phyloP scores from a whole-genome alignment of 2,888 invertebrate genomes.

The Apotomis capreana region DNA sequence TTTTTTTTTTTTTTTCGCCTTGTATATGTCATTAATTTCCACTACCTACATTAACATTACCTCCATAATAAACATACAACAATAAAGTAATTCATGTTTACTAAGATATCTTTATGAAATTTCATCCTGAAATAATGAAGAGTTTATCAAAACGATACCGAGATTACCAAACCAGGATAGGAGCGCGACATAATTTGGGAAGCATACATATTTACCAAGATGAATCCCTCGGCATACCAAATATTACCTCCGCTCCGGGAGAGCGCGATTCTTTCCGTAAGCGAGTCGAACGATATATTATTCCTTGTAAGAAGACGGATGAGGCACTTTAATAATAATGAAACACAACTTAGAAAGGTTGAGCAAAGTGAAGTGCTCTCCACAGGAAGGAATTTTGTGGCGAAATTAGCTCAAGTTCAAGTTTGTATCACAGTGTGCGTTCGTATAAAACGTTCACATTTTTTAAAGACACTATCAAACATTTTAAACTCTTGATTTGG shows the following conservation, averaged over 20 bases:
- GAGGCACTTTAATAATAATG: slow-evolving; percentile 43
- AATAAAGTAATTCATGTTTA: too few relatives aligned
- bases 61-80: too few relatives aligned
- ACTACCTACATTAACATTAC: too few relatives aligned
- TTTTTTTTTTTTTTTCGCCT: too few relatives aligned
- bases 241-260: slow-evolving; percentile 1
- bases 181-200: slow-evolving; percentile 4
- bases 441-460: background rate
- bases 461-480: slow-evolving; percentile 15
- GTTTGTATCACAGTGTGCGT: slow-evolving; percentile 43
- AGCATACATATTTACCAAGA: slow-evolving; percentile 16
- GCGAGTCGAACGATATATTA: slow-evolving; percentile 35
- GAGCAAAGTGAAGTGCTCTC: slow-evolving; percentile 8
- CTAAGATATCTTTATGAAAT: too few relatives aligned
- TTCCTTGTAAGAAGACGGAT: slow-evolving; percentile 44
- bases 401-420: slow-evolving; percentile 47
- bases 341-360: slow-evolving; percentile 27
- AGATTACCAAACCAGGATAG: background rate
- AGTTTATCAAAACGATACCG: background rate
- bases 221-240: slow-evolving; percentile 3
- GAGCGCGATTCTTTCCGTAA: slow-evolving; percentile 23
- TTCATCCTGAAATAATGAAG: background rate
- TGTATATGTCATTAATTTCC: too few relatives aligned
- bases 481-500: background rate
- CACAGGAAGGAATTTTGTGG: slow-evolving; percentile 5